Evolutionary conservation across 2,113 vertebrate genomes (phyloP).

Genomic region (Amblyornis subalaris): DNA sequence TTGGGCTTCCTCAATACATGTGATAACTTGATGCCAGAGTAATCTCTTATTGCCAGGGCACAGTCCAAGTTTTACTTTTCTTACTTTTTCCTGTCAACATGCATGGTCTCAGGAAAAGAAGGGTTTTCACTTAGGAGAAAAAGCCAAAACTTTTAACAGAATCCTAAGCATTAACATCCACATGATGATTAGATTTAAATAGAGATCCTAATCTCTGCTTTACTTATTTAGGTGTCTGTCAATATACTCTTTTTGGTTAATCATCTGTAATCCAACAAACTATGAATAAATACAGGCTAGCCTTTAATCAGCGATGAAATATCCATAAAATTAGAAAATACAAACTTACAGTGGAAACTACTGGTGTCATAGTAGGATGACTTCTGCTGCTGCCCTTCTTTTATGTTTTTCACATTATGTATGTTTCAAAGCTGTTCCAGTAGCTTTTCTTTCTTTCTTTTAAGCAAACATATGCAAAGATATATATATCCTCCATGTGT

Average conservation of each 20-base stretch:
- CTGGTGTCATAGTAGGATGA: rapidly evolving
- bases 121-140: neutral
- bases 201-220: neutral
- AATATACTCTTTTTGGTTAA: neutral
- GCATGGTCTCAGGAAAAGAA: neutral
- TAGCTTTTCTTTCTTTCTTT: neutral
- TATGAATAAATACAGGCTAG: neutral
- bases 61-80: neutral
- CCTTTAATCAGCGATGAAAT: neutral
- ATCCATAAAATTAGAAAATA: neutral
- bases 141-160: neutral
- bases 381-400: neutral
- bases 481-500: neutral
- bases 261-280: neutral
- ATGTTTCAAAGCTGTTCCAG: neutral
- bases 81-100: neutral
- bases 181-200: neutral
- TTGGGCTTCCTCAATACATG: neutral
- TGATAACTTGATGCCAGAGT: neutral
- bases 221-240: neutral
- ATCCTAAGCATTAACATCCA: neutral
- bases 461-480: neutral
- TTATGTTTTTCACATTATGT: neutral
- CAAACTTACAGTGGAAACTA: neutral
- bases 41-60: neutral